Conservation (phyloP, 2,113 vertebrate genomes). For the Odontophorus gujanensis region DNA sequence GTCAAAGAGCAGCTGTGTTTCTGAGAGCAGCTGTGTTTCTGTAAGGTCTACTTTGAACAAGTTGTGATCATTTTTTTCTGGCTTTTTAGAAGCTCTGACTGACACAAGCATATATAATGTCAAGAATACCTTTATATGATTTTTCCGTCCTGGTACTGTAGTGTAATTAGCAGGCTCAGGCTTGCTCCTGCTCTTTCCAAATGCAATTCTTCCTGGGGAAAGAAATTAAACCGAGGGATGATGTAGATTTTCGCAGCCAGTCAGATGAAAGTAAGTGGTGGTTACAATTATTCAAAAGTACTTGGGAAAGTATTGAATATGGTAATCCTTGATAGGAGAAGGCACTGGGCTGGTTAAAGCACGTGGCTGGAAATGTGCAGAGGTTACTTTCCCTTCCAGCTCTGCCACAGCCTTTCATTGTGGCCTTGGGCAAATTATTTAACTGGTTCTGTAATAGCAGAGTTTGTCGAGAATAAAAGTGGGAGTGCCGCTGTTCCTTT, state of each 20-base stretch:
- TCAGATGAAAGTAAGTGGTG: constrained; percentile 70
- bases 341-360: constrained; percentile 44
- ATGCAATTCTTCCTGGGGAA: constrained; percentile 52
- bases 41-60: constrained; percentile 26
- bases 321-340: constrained; percentile 47
- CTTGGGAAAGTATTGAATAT: constrained; percentile 58
- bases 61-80: constrained; percentile 18
- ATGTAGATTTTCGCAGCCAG: constrained; percentile 54
- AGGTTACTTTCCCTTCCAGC: constrained; percentile 40
- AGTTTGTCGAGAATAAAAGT: background rate
- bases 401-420: constrained; percentile 42
- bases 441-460: constrained; percentile 27
- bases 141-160: background rate
- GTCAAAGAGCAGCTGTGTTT: constrained; percentile 55
- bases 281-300: constrained; percentile 68
- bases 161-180: constrained; percentile 60
- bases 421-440: constrained; percentile 61
- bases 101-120: constrained; percentile 17
- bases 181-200: constrained; percentile 59
- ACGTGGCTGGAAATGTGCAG: constrained; percentile 62
- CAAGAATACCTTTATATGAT: constrained; percentile 42
- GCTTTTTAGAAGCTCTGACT: constrained; percentile 19
- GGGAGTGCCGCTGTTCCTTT: background rate
- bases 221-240: constrained; percentile 62
- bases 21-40: constrained; percentile 52